phyloP scores from a whole-genome alignment of 2,888 invertebrate species.

The Tinea semifulvella region DNA sequence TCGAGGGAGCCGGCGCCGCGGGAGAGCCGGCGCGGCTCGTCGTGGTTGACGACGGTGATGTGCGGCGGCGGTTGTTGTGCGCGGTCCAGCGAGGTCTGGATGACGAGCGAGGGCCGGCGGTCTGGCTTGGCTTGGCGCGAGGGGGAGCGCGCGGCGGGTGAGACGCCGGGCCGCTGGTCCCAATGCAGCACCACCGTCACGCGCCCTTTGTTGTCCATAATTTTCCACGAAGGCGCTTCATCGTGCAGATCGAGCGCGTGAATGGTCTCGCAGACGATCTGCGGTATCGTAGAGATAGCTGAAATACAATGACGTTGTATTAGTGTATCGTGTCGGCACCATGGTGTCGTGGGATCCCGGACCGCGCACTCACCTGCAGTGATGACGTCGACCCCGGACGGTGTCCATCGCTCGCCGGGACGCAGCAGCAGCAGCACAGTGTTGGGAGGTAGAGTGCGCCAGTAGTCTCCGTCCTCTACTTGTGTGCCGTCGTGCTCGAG shows the following conservation, averaged over 20 bases:
- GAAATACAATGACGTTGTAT: constrained; percentile 39
- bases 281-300: constrained; percentile 96
- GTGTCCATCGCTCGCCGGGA: constrained; percentile 92
- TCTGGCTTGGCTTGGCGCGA: constrained; percentile 59
- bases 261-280: constrained; percentile 97
- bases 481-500: constrained; percentile 96
- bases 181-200: constrained; percentile 96
- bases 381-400: constrained; percentile 93
- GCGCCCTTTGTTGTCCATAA: constrained; percentile 97
- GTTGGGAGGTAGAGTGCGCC: constrained; percentile 91
- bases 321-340: too few relatives aligned
- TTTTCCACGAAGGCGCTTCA: constrained; percentile 98
- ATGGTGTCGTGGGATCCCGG: too few relatives aligned
- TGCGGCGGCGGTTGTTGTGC: constrained; percentile 77
- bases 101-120: constrained; percentile 76
- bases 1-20: constrained; percentile 75
- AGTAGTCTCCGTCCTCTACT: constrained; percentile 96
- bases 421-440: constrained; percentile 88
- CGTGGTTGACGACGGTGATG: constrained; percentile 95
- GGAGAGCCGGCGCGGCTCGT: constrained; percentile 73
- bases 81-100: constrained; percentile 79
- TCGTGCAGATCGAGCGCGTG: constrained; percentile 94
- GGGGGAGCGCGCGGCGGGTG: constrained; percentile 66
- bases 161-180: constrained; percentile 86
- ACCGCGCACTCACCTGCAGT: constrained; percentile 82